phyloP scores from a whole-genome alignment of 2,888 invertebrate genomes.

The Aspidiotus destructor region DNA sequence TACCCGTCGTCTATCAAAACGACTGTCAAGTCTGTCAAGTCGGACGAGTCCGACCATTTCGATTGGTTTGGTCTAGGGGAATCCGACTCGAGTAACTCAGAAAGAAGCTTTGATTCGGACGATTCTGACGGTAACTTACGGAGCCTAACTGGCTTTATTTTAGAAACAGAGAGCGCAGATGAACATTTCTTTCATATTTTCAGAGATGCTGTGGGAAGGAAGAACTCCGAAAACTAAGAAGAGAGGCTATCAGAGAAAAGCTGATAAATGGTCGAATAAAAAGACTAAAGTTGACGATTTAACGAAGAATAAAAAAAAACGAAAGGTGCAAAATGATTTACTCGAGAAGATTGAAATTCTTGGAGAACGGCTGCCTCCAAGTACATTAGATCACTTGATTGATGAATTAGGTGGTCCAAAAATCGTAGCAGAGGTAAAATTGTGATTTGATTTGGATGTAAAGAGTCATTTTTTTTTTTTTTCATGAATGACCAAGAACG shows the following conservation, averaged over 20 bases:
- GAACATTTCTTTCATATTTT: neutral
- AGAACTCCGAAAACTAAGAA: constrained; percentile 42
- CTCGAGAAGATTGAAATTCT: constrained; percentile 73
- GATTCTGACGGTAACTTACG: constrained; percentile 57
- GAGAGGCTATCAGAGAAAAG: constrained; percentile 53
- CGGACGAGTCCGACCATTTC: constrained; percentile 50
- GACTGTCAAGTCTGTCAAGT: constrained; percentile 49
- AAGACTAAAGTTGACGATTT: constrained; percentile 71
- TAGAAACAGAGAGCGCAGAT: neutral
- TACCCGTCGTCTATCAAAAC: constrained; percentile 80
- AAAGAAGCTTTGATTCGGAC: constrained; percentile 75
- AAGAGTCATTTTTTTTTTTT: neutral
- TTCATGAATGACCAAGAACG: neutral
- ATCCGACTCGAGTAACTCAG: constrained; percentile 48
- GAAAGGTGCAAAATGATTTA: constrained; percentile 77
- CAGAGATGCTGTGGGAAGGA: constrained; percentile 12
- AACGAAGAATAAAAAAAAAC: constrained; percentile 43
- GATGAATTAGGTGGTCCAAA: constrained; percentile 97
- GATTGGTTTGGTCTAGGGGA: constrained; percentile 48
- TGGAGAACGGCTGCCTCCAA: constrained; percentile 82
- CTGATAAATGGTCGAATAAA: constrained; percentile 52
- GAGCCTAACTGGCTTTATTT: too few species aligned
- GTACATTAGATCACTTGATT: constrained; percentile 95
- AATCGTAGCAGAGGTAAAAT: constrained; percentile 79
- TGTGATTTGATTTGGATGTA: constrained; percentile 19